These are phyloP conservation scores for Euura lappo DNA, from an alignment of 1,140 invertebrate species.

Conservation along the genomic window DNA sequence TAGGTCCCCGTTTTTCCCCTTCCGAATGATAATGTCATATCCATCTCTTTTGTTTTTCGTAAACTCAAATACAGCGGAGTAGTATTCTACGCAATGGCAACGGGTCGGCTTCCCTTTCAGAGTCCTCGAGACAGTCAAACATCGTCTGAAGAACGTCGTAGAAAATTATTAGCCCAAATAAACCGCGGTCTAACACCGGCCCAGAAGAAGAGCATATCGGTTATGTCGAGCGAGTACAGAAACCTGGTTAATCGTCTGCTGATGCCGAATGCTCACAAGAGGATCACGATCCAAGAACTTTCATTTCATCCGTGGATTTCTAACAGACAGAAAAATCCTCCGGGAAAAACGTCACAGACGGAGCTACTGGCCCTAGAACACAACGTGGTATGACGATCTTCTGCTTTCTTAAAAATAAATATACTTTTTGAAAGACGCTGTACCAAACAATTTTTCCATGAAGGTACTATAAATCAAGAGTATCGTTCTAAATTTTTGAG, in stretches of 20 bases:
- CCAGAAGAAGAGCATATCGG: slow-evolving; percentile 49
- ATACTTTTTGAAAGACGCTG: too few relatives aligned
- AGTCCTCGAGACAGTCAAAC: slow-evolving; percentile 52
- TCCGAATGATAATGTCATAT: too few relatives aligned
- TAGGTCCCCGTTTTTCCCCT: too few relatives aligned
- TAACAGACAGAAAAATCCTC: slow-evolving; percentile 15
- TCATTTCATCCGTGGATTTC: slow-evolving; percentile 58
- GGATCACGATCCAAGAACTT: slow-evolving; percentile 59
- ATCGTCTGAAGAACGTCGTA: slow-evolving; percentile 63
- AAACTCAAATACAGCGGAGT: slow-evolving; percentile 61
- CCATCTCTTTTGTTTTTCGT: too few relatives aligned
- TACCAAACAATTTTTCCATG: too few relatives aligned
- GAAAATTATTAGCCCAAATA: slow-evolving; percentile 68
- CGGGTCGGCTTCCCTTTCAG: slow-evolving; percentile 72
- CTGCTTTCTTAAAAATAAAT: background rate
- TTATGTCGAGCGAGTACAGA: slow-evolving; percentile 40
- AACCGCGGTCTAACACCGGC: slow-evolving; percentile 63
- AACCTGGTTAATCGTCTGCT: slow-evolving; percentile 56
- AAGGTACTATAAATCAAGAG: too few relatives aligned
- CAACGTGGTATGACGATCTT: slow-evolving; percentile 14
- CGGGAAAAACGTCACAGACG: slow-evolving; percentile 2
- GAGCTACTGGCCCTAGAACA: slow-evolving; percentile 21
- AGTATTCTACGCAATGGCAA: slow-evolving; percentile 71
- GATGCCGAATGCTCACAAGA: slow-evolving; percentile 50
- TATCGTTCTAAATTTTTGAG: too few relatives aligned